Evolutionary conservation across 2,888 invertebrate species (phyloP).

Genomic region (Tachina fera): DNA sequence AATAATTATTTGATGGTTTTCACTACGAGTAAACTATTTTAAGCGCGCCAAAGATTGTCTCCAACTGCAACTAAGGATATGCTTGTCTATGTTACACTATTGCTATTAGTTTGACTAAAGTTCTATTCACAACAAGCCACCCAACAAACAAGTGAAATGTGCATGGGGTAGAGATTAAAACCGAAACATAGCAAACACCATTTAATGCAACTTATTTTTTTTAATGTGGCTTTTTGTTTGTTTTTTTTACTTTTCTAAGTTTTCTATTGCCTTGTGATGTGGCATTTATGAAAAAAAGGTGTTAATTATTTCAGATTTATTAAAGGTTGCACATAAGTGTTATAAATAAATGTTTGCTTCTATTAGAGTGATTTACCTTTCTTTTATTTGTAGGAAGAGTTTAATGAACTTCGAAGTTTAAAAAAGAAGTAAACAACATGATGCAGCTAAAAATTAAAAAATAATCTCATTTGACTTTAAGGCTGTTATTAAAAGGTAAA

Average conservation of each 20-base stretch:
- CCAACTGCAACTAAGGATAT: conserved; percentile 4
- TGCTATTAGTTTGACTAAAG: conserved; percentile 18
- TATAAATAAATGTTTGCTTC: conserved; percentile 35
- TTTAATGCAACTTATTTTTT: conserved; percentile 34
- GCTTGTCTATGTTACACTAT: neutral
- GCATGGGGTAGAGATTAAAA: neutral
- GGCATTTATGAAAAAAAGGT: conserved; percentile 51
- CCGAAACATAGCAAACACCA: conserved; percentile 45
- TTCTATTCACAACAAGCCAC: neutral
- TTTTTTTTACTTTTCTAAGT: neutral
- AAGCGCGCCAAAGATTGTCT: conserved; percentile 13
- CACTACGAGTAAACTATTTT: neutral
- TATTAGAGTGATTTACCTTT: conserved; percentile 31
- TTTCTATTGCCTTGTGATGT: conserved; percentile 27
- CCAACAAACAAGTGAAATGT: neutral
- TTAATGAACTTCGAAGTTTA: conserved; percentile 42
- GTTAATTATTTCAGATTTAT: conserved; percentile 62
- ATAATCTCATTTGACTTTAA: no score
- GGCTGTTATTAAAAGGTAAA: no score
- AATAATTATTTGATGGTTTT: neutral
- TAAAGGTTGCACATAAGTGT: conserved; percentile 33
- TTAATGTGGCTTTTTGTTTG: conserved; percentile 7
- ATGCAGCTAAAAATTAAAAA: neutral
- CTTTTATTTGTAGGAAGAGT: conserved; percentile 19
- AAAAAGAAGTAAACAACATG: neutral